A percentile compares a stretch with the other conserved stretches of the same genome.
phyloP scores from a whole-genome alignment of 2,888 invertebrate genomes.

The Drosophila mulleri region DNA sequence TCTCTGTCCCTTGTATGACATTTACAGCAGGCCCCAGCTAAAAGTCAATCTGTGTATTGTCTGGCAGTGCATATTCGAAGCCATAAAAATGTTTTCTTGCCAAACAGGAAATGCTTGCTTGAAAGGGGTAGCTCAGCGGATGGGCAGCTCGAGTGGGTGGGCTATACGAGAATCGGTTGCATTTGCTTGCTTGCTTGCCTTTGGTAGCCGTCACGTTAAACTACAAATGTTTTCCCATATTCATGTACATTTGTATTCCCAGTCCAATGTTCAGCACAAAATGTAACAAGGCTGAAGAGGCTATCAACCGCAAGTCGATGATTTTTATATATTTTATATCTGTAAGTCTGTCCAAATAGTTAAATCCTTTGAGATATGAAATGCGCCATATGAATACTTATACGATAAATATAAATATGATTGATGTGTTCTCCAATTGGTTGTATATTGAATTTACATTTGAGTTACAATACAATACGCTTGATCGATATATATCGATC shows the following conservation, averaged over 20 bases:
- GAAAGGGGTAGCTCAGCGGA: conserved; percentile 13
- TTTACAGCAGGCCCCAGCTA: conserved; percentile 64
- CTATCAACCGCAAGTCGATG: too few relatives aligned
- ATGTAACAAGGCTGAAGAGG: conserved; percentile 15
- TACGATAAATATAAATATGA: too few relatives aligned
- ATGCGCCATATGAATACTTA: too few relatives aligned
- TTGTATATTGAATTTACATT: background rate
- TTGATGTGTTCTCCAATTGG: too few relatives aligned
- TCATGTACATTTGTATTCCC: conserved; percentile 19
- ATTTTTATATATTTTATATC: too few relatives aligned
- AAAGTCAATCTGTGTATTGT: conserved; percentile 76
- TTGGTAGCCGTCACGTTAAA: conserved; percentile 23
- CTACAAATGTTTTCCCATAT: conserved; percentile 41
- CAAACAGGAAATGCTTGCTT: conserved; percentile 67
- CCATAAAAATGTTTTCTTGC: conserved; percentile 70
- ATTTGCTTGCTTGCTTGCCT: background rate
- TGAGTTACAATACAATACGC: background rate
- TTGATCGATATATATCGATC: background rate
- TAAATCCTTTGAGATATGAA: too few relatives aligned
- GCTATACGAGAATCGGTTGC: background rate
- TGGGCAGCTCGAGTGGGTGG: conserved; percentile 7
- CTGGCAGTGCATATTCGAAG: conserved; percentile 64
- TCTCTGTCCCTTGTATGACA: conserved; percentile 53
- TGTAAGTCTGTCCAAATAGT: too few relatives aligned
- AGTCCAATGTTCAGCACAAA: background rate